Conservation (phyloP, 2,113 vertebrate species). For the Regulus satrapa region DNA sequence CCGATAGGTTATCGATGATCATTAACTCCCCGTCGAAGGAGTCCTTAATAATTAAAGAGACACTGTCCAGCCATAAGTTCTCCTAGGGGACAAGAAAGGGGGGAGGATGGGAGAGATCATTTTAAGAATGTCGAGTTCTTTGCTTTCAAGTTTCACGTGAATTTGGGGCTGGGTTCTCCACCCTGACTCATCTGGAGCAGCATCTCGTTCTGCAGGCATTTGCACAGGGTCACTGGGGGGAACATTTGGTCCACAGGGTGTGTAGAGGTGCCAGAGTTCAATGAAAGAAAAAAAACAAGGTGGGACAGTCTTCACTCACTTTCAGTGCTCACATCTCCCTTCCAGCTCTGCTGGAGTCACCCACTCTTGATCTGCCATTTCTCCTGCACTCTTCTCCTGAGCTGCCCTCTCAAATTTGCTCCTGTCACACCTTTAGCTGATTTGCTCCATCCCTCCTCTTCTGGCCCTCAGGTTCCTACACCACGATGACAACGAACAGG, state of each 20-base stretch:
- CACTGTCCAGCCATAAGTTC: conserved; percentile 99
- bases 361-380: background rate
- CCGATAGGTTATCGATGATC: conserved; percentile 99
- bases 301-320: conserved; percentile 22
- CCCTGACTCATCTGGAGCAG: conserved; percentile 45
- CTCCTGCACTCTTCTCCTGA: conserved; percentile 1
- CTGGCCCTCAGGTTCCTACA: background rate
- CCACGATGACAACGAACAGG: background rate
- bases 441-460: background rate
- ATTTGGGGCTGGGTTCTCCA: conserved; percentile 45
- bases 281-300: background rate
- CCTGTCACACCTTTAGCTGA: background rate
- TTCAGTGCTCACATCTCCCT: background rate
- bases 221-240: background rate
- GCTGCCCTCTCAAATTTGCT: background rate
- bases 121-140: conserved; percentile 54
- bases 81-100: conserved; percentile 87
- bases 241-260: background rate
- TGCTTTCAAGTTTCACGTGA: conserved; percentile 43
- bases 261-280: conserved; percentile 27
- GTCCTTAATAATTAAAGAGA: conserved; percentile 99
- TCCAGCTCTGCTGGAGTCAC: conserved; percentile 1
- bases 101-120: conserved; percentile 77
- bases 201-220: conserved; percentile 21
- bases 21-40: conserved; percentile 97